phyloP scores from a whole-genome alignment of 2,113 vertebrate genomes.

The Lepus europaeus region DNA sequence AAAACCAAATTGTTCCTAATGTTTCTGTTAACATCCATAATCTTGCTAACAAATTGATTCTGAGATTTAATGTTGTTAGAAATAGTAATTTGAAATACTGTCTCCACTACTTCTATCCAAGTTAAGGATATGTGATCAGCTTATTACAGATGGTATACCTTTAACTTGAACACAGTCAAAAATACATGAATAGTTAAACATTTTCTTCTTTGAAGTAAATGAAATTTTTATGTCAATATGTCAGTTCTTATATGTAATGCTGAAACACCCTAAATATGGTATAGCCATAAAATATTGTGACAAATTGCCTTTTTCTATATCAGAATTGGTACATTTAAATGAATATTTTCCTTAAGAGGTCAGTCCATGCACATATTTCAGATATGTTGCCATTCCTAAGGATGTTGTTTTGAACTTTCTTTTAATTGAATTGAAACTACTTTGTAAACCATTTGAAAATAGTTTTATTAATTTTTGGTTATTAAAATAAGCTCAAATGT shows the following conservation, averaged over 20 bases:
- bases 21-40: constrained; percentile 30
- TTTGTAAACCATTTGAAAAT: constrained; percentile 41
- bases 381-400: constrained; percentile 5
- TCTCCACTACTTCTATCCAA: background rate
- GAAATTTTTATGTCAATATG: background rate
- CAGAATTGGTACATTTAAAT: constrained; percentile 17
- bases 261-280: background rate
- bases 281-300: background rate
- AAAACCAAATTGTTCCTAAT: background rate
- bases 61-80: constrained; percentile 31
- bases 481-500: constrained; percentile 9
- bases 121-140: background rate
- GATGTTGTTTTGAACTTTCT: constrained; percentile 6
- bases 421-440: constrained; percentile 2
- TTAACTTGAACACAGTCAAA: constrained; percentile 32
- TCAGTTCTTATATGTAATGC: background rate
- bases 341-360: background rate
- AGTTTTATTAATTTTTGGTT: constrained; percentile 24
- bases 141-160: constrained; percentile 39
- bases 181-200: constrained; percentile 37
- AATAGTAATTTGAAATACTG: constrained; percentile 39
- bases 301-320: background rate
- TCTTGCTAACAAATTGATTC: constrained; percentile 12
- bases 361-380: background rate
- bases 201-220: constrained; percentile 6